Evolutionary conservation across 2,888 invertebrate species (phyloP).

Genomic region (Brenthis daphne): DNA sequence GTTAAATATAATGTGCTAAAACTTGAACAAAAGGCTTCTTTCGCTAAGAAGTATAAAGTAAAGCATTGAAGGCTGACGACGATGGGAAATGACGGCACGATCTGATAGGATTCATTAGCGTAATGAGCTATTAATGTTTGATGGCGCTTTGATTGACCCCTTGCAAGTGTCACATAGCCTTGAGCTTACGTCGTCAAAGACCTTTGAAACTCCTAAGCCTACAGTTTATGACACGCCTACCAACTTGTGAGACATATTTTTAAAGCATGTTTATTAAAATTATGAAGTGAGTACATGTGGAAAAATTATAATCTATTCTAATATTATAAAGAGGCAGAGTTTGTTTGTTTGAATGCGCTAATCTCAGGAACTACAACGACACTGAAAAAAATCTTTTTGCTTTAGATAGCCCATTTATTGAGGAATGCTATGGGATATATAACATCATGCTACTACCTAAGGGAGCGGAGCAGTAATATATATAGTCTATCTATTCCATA

Average conservation of each 20-base stretch:
- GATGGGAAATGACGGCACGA: conserved; percentile 62
- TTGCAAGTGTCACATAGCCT: conserved; percentile 67
- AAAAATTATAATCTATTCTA: too few relatives aligned
- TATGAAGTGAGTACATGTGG: too few relatives aligned
- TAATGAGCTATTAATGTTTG: conserved; percentile 81
- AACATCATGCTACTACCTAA: too few relatives aligned
- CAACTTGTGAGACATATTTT: conserved; percentile 3
- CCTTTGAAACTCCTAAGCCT: conserved; percentile 43
- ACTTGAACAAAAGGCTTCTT: conserved; percentile 58
- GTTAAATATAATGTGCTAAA: conserved; percentile 17
- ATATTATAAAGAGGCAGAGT: too few relatives aligned
- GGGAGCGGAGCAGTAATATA: too few relatives aligned
- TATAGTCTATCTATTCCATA: too few relatives aligned
- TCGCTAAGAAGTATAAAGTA: conserved; percentile 58
- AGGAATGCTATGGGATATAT: too few relatives aligned
- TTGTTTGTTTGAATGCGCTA: too few relatives aligned
- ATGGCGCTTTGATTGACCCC: conserved; percentile 75
- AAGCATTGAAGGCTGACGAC: conserved; percentile 61
- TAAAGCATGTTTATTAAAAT: too few relatives aligned
- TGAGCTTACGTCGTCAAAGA: conserved; percentile 46
- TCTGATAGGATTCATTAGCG: conserved; percentile 83
- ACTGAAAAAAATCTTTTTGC: too few relatives aligned
- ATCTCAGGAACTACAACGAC: too few relatives aligned
- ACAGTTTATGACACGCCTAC: conserved; percentile 45
- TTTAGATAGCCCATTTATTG: too few relatives aligned